Percentiles rank a stretch among this genome's conserved stretches.
Evolutionary conservation across 2,113 vertebrate species (phyloP).

Genomic region (Silurus meridionalis): DNA sequence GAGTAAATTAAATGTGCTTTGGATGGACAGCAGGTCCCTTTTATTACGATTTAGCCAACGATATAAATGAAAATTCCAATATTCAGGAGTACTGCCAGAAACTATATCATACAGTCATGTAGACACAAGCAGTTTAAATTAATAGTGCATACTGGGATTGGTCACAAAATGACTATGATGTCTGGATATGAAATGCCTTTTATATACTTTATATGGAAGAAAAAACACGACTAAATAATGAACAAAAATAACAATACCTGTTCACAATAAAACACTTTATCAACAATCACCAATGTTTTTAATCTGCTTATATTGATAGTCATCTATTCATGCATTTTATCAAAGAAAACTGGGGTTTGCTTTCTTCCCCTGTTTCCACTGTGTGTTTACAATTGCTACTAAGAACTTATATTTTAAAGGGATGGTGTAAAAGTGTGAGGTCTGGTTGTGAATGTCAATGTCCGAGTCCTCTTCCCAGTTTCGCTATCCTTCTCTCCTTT

Average conservation of each 20-base stretch:
- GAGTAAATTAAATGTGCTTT: neutral
- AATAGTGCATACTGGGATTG: neutral
- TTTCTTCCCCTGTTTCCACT: neutral
- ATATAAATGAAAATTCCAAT: neutral
- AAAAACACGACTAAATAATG: neutral
- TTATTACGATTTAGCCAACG: neutral
- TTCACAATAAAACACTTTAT: neutral
- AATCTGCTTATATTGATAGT: neutral
- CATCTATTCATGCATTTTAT: neutral
- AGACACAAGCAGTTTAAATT: neutral
- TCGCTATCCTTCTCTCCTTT: slow-evolving; percentile 23
- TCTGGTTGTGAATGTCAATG: slow-evolving; percentile 36
- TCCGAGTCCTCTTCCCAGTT: slow-evolving; percentile 7
- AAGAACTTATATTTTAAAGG: neutral
- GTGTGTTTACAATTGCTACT: neutral
- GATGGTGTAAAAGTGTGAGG: neutral
- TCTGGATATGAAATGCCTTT: neutral
- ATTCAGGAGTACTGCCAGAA: neutral
- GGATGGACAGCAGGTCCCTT: neutral
- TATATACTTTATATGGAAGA: neutral
- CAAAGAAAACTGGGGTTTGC: neutral
- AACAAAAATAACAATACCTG: neutral
- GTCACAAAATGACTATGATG: neutral
- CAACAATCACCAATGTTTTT: neutral
- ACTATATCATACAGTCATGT: neutral